Conservation (phyloP, 2,113 vertebrate genomes). For the Poecilia latipinna region DNA sequence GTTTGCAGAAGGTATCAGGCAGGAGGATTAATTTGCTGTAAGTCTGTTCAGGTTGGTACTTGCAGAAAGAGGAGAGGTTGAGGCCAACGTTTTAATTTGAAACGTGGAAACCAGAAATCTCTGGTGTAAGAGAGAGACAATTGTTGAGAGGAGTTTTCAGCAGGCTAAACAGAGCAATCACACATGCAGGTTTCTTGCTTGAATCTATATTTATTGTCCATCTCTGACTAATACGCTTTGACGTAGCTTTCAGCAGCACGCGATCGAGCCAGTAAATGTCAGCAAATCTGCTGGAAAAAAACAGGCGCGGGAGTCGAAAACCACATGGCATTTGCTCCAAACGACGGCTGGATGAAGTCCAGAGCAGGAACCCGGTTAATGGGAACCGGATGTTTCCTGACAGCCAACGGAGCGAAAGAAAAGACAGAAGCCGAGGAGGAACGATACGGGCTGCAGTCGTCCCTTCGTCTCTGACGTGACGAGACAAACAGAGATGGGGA, state of each 20-base stretch:
- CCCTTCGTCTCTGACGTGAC: conserved; percentile 14
- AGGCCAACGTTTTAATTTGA: neutral
- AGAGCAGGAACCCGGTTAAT: conserved; percentile 25
- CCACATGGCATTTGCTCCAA: conserved; percentile 15
- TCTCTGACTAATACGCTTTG: conserved; percentile 9
- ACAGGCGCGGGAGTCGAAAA: conserved; percentile 22
- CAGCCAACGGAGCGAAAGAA: conserved; percentile 1
- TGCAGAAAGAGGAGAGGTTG: neutral
- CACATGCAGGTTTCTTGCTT: neutral
- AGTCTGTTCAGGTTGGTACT: neutral
- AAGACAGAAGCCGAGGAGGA: conserved; percentile 17
- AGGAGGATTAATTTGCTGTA: neutral
- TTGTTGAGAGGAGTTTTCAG: neutral
- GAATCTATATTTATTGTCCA: conserved; percentile 12
- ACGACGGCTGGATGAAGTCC: conserved; percentile 39
- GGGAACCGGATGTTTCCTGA: conserved; percentile 45
- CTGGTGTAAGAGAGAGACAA: neutral
- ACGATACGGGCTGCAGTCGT: conserved; percentile 6
- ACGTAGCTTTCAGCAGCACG: conserved; percentile 9
- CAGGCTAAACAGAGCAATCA: neutral
- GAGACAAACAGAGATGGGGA: conserved; percentile 4
- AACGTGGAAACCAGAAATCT: neutral
- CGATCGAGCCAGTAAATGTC: conserved; percentile 22
- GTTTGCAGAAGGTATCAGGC: neutral
- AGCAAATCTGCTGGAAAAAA: conserved; percentile 14